Evolutionary conservation across 1,140 invertebrate species (phyloP), one percentile per base, ranked within the genome.

Genomic region (Parapsyche elsis): DNA sequence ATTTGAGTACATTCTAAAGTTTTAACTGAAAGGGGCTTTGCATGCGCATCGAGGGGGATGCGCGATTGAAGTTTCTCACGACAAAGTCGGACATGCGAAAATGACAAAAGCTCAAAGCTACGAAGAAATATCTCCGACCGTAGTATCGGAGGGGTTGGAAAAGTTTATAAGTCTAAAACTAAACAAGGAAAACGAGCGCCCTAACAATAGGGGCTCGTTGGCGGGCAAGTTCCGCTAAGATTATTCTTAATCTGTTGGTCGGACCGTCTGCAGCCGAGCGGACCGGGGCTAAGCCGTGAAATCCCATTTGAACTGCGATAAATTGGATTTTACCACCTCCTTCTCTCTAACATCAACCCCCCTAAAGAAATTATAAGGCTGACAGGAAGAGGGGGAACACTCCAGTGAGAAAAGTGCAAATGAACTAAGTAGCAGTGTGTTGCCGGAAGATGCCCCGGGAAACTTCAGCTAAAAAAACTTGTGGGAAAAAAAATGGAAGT

Each of bases 251-350:
- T 78, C 76, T 71, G 75, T 78, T 53, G 64, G 44, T 71, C 44
- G 10, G 76, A 71, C 30, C 61, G 67, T 71, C 76, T 78, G 75
- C 57, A 77, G 26, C 19, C 9, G 4, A 45, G 57, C 75, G 16
- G 53, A 76, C 75, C 75, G 30, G 49, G 24, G 53, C 57, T 78
- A 71, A 78, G 76, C 76, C 76, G 76, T 78, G 76, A 78, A 78
- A 78, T 78, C 76, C 76, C 70, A 78, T 78, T 78, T 78, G 61
- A 78, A 78, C 61, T 78, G 76, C 76, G 49, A 78, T 78, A 78
- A 78, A 78, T 78, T 78, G 76, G 76, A 78, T 78, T 77, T 71
- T 78, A 53, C 49, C 49, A 12, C 16, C 49, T 38, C 30, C 30
- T 38, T 38, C 30, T 7, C 30, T 38, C 30, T 38, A 53, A 14